Conservation (phyloP, 2,888 invertebrate genomes). For the Hypolimnas misippus region DNA sequence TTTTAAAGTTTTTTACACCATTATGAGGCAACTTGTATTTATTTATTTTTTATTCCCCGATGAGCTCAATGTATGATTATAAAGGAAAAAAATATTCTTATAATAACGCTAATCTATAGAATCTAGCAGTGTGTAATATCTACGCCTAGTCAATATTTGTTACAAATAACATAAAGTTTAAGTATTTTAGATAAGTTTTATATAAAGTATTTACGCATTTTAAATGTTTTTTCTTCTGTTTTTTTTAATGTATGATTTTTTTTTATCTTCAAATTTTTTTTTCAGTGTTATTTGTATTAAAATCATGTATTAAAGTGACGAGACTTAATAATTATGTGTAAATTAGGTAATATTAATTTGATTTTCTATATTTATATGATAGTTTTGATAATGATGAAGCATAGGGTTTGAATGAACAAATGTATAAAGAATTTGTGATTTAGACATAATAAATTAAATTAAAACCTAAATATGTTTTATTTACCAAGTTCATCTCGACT, state of each 20-base stretch:
- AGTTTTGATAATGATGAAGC: constrained; percentile 21
- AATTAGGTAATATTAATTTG: constrained; percentile 10
- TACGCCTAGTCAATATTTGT: constrained; percentile 45
- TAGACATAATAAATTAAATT: constrained; percentile 31
- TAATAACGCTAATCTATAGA: constrained; percentile 16
- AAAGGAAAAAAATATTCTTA: not conserved
- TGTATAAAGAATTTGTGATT: constrained; percentile 31
- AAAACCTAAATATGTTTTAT: constrained; percentile 10
- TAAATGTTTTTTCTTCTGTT: constrained; percentile 17
- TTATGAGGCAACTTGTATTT: constrained; percentile 2
- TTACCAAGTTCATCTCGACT: not conserved
- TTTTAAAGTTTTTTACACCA: not conserved
- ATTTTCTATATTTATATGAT: constrained; percentile 31
- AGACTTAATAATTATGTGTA: constrained; percentile 17
- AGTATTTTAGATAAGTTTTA: constrained; percentile 30
- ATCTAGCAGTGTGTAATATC: constrained; percentile 25
- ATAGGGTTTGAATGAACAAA: constrained; percentile 22
- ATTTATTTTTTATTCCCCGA: not conserved
- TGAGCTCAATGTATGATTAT: constrained; percentile 2
- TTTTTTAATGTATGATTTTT: not conserved
- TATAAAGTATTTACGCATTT: constrained; percentile 11
- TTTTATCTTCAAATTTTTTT: constrained; percentile 8
- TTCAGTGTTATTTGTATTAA: constrained; percentile 16
- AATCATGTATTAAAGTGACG: constrained; percentile 6
- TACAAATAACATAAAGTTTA: constrained; percentile 37